Percentiles rank a stretch among this genome's conserved stretches.
These are phyloP conservation scores for Andrena cerasifolii DNA, from an alignment of 1,140 invertebrate genomes.

Conservation along the genomic window DNA sequence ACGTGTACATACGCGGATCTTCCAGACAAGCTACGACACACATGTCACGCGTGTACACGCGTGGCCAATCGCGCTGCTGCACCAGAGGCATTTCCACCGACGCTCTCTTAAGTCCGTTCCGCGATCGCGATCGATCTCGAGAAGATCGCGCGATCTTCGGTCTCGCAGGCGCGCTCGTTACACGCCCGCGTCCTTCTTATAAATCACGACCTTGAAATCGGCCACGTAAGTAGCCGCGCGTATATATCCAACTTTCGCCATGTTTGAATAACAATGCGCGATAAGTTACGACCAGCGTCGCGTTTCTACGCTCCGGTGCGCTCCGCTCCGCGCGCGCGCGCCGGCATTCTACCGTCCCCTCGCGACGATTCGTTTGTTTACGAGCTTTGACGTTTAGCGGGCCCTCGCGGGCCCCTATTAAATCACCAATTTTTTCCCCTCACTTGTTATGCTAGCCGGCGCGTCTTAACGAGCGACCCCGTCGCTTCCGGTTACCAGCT, in stretches of 20 bases:
- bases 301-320: not conserved
- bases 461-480: no score
- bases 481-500: no score
- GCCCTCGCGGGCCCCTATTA: no score
- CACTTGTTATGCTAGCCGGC: no score
- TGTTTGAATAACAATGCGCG: constrained; percentile 42
- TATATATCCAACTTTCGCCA: constrained; percentile 53
- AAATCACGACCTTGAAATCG: constrained; percentile 63
- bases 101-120: constrained; percentile 3
- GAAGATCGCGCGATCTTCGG: not conserved
- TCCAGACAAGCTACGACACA: no score
- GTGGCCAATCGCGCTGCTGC: not conserved
- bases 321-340: not conserved
- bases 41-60: no score
- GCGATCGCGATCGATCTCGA: not conserved
- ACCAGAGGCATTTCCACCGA: not conserved
- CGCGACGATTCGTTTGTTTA: not conserved
- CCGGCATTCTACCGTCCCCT: no score
- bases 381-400: not conserved
- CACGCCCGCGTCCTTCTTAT: constrained; percentile 20
- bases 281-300: not conserved
- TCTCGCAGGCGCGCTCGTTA: not conserved
- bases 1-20: no score
- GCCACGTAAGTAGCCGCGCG: constrained; percentile 49
- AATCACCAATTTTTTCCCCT: no score